Conservation (phyloP, 2,888 invertebrate genomes). For the Alloplasta piceator region DNA sequence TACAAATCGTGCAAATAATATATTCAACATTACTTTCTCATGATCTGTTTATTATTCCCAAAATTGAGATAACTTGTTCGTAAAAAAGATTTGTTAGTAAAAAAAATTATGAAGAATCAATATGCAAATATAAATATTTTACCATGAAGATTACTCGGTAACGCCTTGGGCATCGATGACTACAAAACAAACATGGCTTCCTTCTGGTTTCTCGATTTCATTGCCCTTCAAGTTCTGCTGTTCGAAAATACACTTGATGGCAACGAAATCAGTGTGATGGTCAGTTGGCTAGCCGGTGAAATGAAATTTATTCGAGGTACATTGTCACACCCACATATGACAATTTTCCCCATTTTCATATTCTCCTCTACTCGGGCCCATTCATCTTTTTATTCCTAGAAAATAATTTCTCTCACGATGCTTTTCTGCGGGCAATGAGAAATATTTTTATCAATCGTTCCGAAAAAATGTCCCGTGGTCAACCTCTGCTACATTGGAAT, state of each 20-base stretch:
- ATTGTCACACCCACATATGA: not conserved
- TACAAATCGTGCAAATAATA: too few species aligned
- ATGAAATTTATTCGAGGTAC: conserved; percentile 73
- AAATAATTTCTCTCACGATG: conserved; percentile 64
- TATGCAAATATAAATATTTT: not conserved
- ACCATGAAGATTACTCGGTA: conserved; percentile 82
- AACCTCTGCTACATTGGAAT: conserved; percentile 72
- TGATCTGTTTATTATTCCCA: too few species aligned
- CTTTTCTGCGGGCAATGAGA: conserved; percentile 72
- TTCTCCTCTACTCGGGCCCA: not conserved
- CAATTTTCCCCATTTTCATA: not conserved
- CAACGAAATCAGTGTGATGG: conserved; percentile 66
- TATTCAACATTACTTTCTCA: too few species aligned
- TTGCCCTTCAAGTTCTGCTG: conserved; percentile 78
- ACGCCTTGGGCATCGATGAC: conserved; percentile 81
- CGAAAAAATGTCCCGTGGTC: conserved; percentile 62
- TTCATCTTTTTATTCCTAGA: conserved; percentile 61
- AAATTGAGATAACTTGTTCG: too few species aligned
- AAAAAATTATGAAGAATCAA: too few species aligned
- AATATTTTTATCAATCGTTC: conserved; percentile 65
- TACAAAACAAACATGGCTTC: conserved; percentile 83
- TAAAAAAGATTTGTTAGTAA: too few species aligned
- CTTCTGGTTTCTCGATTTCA: conserved; percentile 85
- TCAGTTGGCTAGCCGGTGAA: conserved; percentile 77
- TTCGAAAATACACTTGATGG: conserved; percentile 65